A percentile compares a stretch with the other conserved stretches of the same genome.
Conservation (phyloP, 2,113 vertebrate species). For the Erpornis zantholeuca region DNA sequence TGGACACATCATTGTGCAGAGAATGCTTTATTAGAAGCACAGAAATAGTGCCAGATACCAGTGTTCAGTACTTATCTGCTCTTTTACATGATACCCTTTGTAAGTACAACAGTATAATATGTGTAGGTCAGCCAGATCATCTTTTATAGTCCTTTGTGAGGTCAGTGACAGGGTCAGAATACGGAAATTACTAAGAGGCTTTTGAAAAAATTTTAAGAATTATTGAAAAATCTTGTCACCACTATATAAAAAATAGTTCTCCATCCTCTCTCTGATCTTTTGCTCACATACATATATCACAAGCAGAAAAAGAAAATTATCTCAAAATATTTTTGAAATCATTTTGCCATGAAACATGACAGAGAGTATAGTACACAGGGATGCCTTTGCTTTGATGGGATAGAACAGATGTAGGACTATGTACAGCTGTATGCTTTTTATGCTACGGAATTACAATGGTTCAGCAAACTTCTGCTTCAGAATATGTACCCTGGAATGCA, state of each 20-base stretch:
- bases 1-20: not conserved
- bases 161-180: not conserved
- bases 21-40: not conserved
- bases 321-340: not conserved
- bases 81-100: not conserved
- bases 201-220: not conserved
- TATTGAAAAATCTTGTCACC: not conserved
- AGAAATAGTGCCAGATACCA: not conserved
- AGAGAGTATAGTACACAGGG: not conserved
- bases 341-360: not conserved
- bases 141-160: not conserved
- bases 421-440: not conserved
- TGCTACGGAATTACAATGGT: not conserved
- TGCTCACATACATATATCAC: not conserved
- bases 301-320: not conserved
- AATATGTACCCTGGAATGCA: not conserved
- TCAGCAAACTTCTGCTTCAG: not conserved
- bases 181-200: not conserved
- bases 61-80: not conserved
- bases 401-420: not conserved
- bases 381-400: not conserved
- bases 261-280: not conserved
- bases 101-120: not conserved
- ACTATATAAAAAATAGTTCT: not conserved
- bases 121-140: not conserved